These are phyloP conservation scores for Abscondita cerata DNA, from an alignment of 2,888 invertebrate genomes.

Conservation along the genomic window DNA sequence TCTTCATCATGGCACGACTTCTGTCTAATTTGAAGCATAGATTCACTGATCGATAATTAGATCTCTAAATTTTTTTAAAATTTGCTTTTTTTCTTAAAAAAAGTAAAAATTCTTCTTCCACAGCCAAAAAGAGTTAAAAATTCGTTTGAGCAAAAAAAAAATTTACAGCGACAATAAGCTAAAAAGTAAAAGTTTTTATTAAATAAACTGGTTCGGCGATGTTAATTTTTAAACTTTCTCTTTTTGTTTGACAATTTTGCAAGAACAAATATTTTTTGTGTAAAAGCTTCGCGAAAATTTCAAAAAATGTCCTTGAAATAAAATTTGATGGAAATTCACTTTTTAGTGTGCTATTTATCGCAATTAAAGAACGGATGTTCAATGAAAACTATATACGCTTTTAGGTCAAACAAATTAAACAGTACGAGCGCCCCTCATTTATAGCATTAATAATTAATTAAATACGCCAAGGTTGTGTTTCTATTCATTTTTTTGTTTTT, in stretches of 20 bases:
- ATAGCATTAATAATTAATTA: background rate
- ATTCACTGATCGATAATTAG: background rate
- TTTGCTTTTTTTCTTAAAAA: background rate
- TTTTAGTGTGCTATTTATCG: slow-evolving; percentile 7
- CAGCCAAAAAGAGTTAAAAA: no score
- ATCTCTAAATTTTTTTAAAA: slow-evolving; percentile 7
- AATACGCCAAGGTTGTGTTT: no score
- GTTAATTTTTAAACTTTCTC: slow-evolving; percentile 14
- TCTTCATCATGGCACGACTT: no score
- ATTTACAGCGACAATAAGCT: no score
- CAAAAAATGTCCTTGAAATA: slow-evolving; percentile 7
- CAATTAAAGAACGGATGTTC: slow-evolving; percentile 13
- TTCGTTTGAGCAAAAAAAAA: no score
- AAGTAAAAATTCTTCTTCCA: no score
- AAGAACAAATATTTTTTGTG: slow-evolving; percentile 10
- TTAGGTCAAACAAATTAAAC: slow-evolving; percentile 9
- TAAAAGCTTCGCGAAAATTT: slow-evolving; percentile 8
- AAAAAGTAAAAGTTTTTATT: slow-evolving; percentile 15
- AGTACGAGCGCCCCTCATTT: slow-evolving; percentile 6
- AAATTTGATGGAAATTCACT: slow-evolving; percentile 8
- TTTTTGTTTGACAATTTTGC: slow-evolving; percentile 16
- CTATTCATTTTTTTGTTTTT: no score
- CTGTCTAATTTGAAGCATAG: no score
- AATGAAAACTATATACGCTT: slow-evolving; percentile 7
- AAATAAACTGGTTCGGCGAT: slow-evolving; percentile 15